These are phyloP conservation scores for Hyposmocoma kahamanoa DNA, from an alignment of 1,140 invertebrate genomes.

Conservation along the genomic window DNA sequence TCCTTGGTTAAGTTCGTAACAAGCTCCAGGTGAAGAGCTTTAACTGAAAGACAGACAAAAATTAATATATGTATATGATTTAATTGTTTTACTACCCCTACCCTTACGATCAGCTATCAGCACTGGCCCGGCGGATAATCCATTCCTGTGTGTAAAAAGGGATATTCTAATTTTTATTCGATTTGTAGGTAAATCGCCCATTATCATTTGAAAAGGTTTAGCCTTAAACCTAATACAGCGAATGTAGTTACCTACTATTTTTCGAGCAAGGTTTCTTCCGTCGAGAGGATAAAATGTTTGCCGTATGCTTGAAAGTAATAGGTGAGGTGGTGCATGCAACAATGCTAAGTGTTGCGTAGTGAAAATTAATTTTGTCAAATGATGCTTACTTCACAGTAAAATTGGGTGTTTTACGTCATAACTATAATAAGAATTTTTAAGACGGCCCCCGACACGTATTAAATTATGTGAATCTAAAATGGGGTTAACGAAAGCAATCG, in stretches of 20 bases:
- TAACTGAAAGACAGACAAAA: too few relatives aligned
- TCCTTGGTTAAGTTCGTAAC: constrained; percentile 44
- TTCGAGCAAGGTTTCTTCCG: constrained; percentile 14
- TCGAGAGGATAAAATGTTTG: constrained; percentile 22
- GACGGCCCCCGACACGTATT: background rate
- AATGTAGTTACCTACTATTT: constrained; percentile 9
- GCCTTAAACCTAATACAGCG: constrained; percentile 9
- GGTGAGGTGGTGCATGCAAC: constrained; percentile 13
- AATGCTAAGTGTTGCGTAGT: constrained; percentile 8
- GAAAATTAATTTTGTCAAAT: constrained; percentile 13
- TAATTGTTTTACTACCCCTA: constrained; percentile 25
- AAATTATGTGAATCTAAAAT: background rate
- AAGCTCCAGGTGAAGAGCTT: too few relatives aligned
- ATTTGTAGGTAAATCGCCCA: constrained; percentile 16
- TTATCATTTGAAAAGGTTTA: constrained; percentile 15
- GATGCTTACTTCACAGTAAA: constrained; percentile 12
- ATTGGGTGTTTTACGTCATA: constrained; percentile 13
- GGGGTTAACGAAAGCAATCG: background rate
- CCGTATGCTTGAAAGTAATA: constrained; percentile 6
- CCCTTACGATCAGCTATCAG: constrained; percentile 26
- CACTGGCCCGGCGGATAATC: constrained; percentile 46
- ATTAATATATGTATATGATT: too few relatives aligned
- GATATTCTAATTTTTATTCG: constrained; percentile 16
- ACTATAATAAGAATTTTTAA: constrained; percentile 2
- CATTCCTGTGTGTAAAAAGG: constrained; percentile 18